Conservation (phyloP, 2,113 vertebrate genomes). For the Paralichthys olivaceus region DNA sequence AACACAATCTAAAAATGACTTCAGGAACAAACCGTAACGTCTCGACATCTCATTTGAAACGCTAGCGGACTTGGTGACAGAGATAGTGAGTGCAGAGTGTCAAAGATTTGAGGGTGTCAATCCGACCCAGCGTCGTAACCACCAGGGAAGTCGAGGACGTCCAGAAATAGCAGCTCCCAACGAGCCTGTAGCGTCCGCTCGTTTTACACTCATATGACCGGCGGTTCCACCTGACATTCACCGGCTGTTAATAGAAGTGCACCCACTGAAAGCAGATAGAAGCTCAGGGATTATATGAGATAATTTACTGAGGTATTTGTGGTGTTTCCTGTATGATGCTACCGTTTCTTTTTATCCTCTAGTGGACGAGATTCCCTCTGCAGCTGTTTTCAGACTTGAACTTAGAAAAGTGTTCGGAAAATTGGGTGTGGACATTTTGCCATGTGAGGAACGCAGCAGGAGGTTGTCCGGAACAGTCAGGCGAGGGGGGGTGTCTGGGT, state of each 20-base stretch:
- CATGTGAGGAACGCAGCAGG: no score
- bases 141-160: conserved; percentile 50
- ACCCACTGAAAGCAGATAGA: conserved; percentile 69
- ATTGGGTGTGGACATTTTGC: no score
- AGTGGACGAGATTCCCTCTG: no score
- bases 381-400: no score
- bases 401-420: no score
- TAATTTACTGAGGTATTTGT: conserved; percentile 22
- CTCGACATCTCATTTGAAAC: conserved; percentile 38
- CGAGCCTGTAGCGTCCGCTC: conserved; percentile 68
- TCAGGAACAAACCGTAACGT: conserved; percentile 22
- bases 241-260: conserved; percentile 55
- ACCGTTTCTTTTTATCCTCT: no score
- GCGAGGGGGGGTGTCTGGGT: no score
- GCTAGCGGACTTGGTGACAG: conserved; percentile 67
- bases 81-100: conserved; percentile 60
- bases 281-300: conserved; percentile 39
- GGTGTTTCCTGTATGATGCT: neutral
- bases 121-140: conserved; percentile 49
- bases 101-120: conserved; percentile 54
- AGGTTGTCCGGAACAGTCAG: no score
- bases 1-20: conserved; percentile 31
- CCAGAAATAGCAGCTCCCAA: conserved; percentile 74
- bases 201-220: conserved; percentile 72
- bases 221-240: conserved; percentile 63